Base-by-base conservation (phyloP, 2,888 invertebrate species). In the Orchesellides sinensis region DNA sequence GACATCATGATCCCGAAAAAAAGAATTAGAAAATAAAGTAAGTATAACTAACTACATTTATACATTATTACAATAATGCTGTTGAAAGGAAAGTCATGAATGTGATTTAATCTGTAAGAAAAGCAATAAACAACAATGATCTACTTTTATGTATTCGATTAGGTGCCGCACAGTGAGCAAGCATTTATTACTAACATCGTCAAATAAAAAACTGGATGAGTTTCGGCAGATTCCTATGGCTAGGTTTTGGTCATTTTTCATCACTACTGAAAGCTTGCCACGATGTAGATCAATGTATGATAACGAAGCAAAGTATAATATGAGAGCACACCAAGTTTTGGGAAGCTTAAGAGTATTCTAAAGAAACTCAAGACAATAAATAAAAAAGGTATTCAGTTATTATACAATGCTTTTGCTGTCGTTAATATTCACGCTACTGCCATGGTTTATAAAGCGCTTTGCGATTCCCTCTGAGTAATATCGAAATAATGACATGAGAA, bases 1-100 rank as follows among this genome's bases (percentile, higher is more conserved):
- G 78, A 78, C 78, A 70, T 70, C 69, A 78, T 78, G 70, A 78
- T 78, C 78, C 61, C 1, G 17, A 27, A 17, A 63, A 63, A n/a
- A 73, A 19, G 19, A 27, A 56, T 19, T 19, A 70, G 14, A 54
- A 32, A 54, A 69, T 27, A 21, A 6, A 19, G 23, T 4, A 6
- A 54, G 25, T 14, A 54, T 54, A n/a, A 17, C 27, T 14, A 12
- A 25, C 25, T 27, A 4, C 56, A n/a, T 61, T 25, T 27, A 6
- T 27, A 1, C 25, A 14, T 17, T 27, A 56, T 8, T 40, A n/a
- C 40, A 52, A 52, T 8, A 10, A 8, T 52, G n/a, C 45, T 40
- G 59, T 45, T 17, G 61, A 65, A 73, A 73, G 47, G 61, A 29
- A 40, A 25, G 63, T 61, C 35, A 61, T n/a, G 35, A 56, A 17